A percentile compares a stretch with the other conserved stretches of the same genome.
phyloP scores from a whole-genome alignment of 2,113 vertebrate species.

The Drymodes brunneopygia region DNA sequence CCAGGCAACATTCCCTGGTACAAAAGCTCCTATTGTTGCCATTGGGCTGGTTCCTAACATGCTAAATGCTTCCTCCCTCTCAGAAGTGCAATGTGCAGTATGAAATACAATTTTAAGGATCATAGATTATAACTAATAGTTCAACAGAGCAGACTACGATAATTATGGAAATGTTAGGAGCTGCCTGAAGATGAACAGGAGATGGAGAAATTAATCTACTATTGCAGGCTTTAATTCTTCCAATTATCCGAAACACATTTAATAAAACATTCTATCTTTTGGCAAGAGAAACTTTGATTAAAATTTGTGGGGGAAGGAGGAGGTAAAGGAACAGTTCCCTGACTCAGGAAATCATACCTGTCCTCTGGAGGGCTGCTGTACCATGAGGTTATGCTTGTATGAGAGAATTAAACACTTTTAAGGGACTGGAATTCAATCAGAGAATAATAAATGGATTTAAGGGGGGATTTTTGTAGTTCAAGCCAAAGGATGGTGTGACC shows the following conservation, averaged over 20 bases:
- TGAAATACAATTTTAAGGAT: not conserved
- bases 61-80: not conserved
- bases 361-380: not conserved
- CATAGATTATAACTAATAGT: not conserved
- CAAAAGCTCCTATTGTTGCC: conserved; percentile 32
- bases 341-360: not conserved
- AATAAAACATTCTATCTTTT: not conserved
- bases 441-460: not conserved
- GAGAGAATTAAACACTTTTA: not conserved
- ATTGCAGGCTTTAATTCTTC: not conserved
- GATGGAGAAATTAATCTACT: not conserved
- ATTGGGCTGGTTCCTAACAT: not conserved
- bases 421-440: not conserved
- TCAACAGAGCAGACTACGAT: not conserved
- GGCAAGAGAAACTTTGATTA: not conserved
- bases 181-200: not conserved
- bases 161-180: not conserved
- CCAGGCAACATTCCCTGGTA: not conserved
- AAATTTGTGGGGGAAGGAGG: not conserved
- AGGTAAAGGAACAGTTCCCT: not conserved
- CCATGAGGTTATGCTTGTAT: not conserved
- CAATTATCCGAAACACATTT: not conserved
- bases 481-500: not conserved
- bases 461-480: not conserved
- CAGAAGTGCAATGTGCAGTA: not conserved